Percentiles rank a stretch among this genome's conserved stretches.
Evolutionary conservation across 2,888 invertebrate genomes (phyloP).

Genomic region (Tholera decimalis): DNA sequence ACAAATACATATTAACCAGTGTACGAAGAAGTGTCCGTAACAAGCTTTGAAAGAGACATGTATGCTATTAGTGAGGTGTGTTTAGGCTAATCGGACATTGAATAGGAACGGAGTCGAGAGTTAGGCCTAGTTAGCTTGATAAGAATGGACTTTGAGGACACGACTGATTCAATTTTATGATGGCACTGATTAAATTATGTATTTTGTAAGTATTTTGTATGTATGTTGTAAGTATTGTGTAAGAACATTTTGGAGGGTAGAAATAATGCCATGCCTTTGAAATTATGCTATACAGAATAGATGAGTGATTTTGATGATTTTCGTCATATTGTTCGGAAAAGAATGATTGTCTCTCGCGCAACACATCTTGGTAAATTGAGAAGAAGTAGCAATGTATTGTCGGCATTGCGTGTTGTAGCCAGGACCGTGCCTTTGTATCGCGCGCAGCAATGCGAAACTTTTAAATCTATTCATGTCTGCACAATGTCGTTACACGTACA

Average conservation of each 20-base stretch:
- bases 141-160: background rate
- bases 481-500: slow-evolving; percentile 51
- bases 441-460: slow-evolving; percentile 76
- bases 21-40: slow-evolving; percentile 30
- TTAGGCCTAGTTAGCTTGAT: slow-evolving; percentile 1
- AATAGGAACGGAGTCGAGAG: slow-evolving; percentile 11
- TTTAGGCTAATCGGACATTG: slow-evolving; percentile 25
- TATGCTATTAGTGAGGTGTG: slow-evolving; percentile 21
- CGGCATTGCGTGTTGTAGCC: slow-evolving; percentile 65
- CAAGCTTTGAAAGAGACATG: slow-evolving; percentile 27
- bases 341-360: slow-evolving; percentile 52
- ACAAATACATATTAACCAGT: slow-evolving; percentile 45
- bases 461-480: slow-evolving; percentile 69
- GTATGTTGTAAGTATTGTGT: background rate
- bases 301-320: slow-evolving; percentile 38
- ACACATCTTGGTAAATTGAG: slow-evolving; percentile 63
- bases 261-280: background rate
- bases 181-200: background rate
- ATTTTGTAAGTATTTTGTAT: too few relatives aligned
- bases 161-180: background rate
- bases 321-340: slow-evolving; percentile 56
- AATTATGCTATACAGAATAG: slow-evolving; percentile 1
- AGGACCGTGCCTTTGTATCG: slow-evolving; percentile 79
- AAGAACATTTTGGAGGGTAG: background rate
- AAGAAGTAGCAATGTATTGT: slow-evolving; percentile 67